These are phyloP conservation scores for Beaufortia kweichowensis DNA, from an alignment of 2,113 vertebrate genomes.

Conservation along the genomic window DNA sequence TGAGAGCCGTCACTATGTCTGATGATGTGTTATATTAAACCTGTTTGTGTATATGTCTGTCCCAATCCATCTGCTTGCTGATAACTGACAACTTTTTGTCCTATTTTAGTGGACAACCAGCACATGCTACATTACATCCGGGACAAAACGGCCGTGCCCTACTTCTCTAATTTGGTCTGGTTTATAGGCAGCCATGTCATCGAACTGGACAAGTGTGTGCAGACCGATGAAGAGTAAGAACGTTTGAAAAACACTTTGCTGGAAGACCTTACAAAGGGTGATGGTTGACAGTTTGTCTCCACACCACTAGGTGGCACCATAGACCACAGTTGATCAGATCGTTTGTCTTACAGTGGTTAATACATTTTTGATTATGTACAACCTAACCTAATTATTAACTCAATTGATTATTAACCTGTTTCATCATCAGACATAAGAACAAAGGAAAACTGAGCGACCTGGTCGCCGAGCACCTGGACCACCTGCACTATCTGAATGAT, in stretches of 20 bases:
- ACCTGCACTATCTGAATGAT: constrained; percentile 97
- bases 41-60: not conserved
- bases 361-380: not conserved
- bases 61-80: no score
- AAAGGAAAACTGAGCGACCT: constrained; percentile 93
- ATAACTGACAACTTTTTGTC: constrained; percentile 45
- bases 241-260: not conserved
- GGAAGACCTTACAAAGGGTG: no score
- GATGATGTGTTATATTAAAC: not conserved
- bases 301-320: constrained; percentile 60
- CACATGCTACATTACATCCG: constrained; percentile 98
- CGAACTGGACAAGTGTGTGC: constrained; percentile 96
- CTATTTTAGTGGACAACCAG: constrained; percentile 92
- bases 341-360: not conserved
- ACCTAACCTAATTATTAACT: not conserved
- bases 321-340: not conserved
- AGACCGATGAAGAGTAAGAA: constrained; percentile 97
- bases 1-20: not conserved
- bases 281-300: not conserved
- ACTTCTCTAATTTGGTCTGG: constrained; percentile 99
- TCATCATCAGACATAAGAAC: constrained; percentile 86
- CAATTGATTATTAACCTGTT: not conserved
- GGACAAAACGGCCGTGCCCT: constrained; percentile 96
- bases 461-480: constrained; percentile 96
- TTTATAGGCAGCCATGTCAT: constrained; percentile 98